Evolutionary conservation across 2,888 invertebrate species (phyloP), one percentile per base, ranked within the genome.

Genomic region (Drosophila tripunctata): DNA sequence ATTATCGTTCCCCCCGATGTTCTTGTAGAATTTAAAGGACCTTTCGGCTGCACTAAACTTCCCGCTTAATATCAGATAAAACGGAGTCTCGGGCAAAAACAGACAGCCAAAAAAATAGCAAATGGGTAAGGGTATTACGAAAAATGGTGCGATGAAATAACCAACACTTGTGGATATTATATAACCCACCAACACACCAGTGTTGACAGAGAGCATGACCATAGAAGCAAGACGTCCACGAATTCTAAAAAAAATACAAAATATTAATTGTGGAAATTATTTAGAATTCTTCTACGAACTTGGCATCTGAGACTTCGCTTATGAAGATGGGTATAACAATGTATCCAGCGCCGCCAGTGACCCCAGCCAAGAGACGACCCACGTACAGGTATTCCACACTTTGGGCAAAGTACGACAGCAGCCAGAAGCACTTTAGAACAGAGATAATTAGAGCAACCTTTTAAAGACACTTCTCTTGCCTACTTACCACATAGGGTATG

Each of bases 221-320:
- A 88, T 54, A 0, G 90, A 89, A 1, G 74, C 78, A 4, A 90
- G 72, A 0, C 87, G 80, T 31, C 91, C 91, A n/a, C 90, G 90
- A 4, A 90, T 75, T 14, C 89, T 90, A 41, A 5, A 30, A 47
- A 4, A 2, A 12, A 4, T 2, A 24, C 30, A 19, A 44, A 30
- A n/a, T 10, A 22, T 4, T 6, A 6, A 0, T 1, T 14, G 0
- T 1, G 6, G 1, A 19, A 7, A 4, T 1, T 7, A 30, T 19
- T 6, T n/a, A 7, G 3, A 7, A 8, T 2, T 33, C 0, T 31
- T 3, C 0, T 0, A 60, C 89, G 75, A 57, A 91, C 91, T 76
- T 81, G 19, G 82, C 70, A 62, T 91, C 89, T 0, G 91, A 84
- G 45, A 91, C 91, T 76, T 91, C 91, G 10, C 90, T 83, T 0